Evolutionary conservation across 2,797 vertebrate species (phyloP), one percentile per base, ranked within the genome.

Genomic region (Gallinago nigripennis): DNA sequence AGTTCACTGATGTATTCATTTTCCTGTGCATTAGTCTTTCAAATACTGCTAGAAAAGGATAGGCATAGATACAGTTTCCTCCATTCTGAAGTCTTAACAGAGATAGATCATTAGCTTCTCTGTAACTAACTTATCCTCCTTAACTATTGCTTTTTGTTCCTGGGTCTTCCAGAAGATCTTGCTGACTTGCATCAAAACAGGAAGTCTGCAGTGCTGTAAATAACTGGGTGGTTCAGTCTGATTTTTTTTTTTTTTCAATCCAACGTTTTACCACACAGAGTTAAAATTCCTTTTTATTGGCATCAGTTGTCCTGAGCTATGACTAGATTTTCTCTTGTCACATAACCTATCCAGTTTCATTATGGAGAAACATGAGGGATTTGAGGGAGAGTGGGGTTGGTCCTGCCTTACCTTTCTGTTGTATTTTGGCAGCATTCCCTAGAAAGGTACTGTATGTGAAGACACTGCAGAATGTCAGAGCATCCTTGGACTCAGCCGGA

Each of bases 111-210:
- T 91, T 86, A 91, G 89, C 54, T 81, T 94, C n/a, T 76, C 41
- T 91, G 50, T 94, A 91, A 87, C 92, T 81, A 82, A 88, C 87
- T 94, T 96, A 70, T 8, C 11, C 8, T 75, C 24, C 57, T 78
- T 92, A 88, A 90, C 63, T 86, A 63, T 80, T 94, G 85, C 56
- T 96, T 94, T 82, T 91, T 94, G 51, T 94, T 94, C 82, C 76
- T 86, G 63, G 41, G 33, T 90, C 91, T 92, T 94, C 88, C 68
- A 94, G 83, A 86, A 92, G 73, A 73, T 91, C 90, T 94, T 92
- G 80, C 87, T 94, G 92, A 91, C 86, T 95, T 88, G 81, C 81
- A 94, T 90, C 90, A 88, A 92, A 87, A 75, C 90, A 96, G 91
- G 91, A 95, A 96, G 75, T 84, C 73, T 94, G 82, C 86, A 91